Evolutionary conservation across 1,140 invertebrate species (phyloP).

Genomic region (Pentalonia nigronervosa): DNA sequence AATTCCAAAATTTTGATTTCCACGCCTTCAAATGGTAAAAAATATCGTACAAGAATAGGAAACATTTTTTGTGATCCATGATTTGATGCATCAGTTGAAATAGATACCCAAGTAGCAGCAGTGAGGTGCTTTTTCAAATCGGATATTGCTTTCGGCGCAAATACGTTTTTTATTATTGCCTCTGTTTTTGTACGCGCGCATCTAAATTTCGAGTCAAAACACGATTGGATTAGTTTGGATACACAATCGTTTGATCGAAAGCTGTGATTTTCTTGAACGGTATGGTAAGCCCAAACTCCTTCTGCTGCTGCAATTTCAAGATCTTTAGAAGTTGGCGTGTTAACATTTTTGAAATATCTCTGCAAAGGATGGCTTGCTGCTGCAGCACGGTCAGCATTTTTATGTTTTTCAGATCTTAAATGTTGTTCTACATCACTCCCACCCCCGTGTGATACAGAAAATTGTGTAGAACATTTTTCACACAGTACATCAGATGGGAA

Average conservation of each 20-base stretch:
- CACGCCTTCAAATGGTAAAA: slow-evolving; percentile 60
- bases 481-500: too few relatives aligned
- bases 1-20: slow-evolving; percentile 61
- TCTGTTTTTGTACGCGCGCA: slow-evolving; percentile 60
- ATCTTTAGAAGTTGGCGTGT: slow-evolving; percentile 41
- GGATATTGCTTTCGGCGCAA: too few relatives aligned
- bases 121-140: too few relatives aligned
- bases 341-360: slow-evolving; percentile 24
- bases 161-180: too few relatives aligned
- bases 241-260: slow-evolving; percentile 62
- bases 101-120: slow-evolving; percentile 59
- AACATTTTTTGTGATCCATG: slow-evolving; percentile 61
- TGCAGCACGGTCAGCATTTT: slow-evolving; percentile 37
- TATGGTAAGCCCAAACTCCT: slow-evolving; percentile 60
- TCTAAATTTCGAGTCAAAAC: slow-evolving; percentile 60
- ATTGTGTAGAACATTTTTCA: too few relatives aligned
- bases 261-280: slow-evolving; percentile 59
- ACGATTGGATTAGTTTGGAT: slow-evolving; percentile 56
- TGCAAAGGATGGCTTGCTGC: slow-evolving; percentile 11
- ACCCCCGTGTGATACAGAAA: too few relatives aligned
- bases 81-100: slow-evolving; percentile 61
- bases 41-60: slow-evolving; percentile 61
- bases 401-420: too few relatives aligned
- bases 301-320: slow-evolving; percentile 59
- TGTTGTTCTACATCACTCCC: slow-evolving; percentile 51